phyloP scores from a whole-genome alignment of 2,113 vertebrate species.

The Pterocles gutturalis region DNA sequence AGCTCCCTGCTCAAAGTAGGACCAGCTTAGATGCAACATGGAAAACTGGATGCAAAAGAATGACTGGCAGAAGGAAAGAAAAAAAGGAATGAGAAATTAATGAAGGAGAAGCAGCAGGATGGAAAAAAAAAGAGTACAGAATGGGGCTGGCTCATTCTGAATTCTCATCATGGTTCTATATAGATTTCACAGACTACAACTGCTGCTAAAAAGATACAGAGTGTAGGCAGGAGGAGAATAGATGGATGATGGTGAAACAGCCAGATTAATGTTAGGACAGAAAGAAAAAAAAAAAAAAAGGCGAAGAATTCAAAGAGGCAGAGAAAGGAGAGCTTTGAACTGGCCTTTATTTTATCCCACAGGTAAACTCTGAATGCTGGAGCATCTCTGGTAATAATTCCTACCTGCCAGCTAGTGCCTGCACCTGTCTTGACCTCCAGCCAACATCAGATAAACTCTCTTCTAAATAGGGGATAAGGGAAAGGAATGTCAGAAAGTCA shows the following conservation, averaged over 20 bases:
- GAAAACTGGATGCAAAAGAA: background rate
- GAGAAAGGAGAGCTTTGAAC: background rate
- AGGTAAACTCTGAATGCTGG: background rate
- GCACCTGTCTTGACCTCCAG: background rate
- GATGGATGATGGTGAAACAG: background rate
- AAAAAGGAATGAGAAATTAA: background rate
- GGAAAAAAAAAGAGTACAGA: background rate
- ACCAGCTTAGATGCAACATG: background rate
- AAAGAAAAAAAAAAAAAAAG: background rate
- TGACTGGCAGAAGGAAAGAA: background rate
- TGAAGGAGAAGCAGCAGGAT: background rate
- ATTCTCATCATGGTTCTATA: background rate
- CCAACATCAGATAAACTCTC: background rate
- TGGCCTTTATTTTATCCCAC: background rate
- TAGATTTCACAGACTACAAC: background rate
- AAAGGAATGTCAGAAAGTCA: background rate
- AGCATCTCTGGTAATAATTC: background rate
- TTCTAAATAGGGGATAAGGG: background rate
- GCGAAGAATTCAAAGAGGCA: background rate
- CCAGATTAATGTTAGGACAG: background rate
- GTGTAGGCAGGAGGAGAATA: background rate
- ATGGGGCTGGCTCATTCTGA: background rate
- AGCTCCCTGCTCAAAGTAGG: background rate
- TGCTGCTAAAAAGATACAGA: background rate
- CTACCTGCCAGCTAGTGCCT: background rate